Evolutionary conservation across 2,888 invertebrate species (phyloP).

Genomic region (Alloscopus bannaensis): DNA sequence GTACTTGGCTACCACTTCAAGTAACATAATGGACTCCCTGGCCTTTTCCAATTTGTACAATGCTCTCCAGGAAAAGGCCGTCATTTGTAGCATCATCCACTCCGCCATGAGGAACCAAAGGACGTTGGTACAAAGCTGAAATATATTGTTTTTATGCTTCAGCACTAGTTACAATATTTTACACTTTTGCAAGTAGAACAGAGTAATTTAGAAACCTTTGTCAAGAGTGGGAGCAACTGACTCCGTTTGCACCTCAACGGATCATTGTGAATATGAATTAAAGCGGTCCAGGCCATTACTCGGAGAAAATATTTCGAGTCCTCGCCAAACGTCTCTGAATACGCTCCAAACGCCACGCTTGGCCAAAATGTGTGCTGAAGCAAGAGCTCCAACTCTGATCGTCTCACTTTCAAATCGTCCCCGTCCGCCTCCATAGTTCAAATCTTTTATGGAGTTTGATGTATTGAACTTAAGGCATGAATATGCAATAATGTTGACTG

Average conservation of each 20-base stretch:
- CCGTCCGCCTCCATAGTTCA: not conserved
- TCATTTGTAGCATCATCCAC: constrained; percentile 46
- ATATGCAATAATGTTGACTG: too few species aligned
- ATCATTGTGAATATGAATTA: constrained; percentile 50
- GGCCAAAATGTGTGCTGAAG: constrained; percentile 17
- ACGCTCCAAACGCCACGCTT: not conserved
- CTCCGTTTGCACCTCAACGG: constrained; percentile 7
- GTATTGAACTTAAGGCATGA: too few species aligned
- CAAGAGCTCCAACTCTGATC: constrained; percentile 18
- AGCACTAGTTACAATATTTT: not conserved
- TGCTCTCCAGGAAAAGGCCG: constrained; percentile 41
- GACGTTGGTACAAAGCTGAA: constrained; percentile 10
- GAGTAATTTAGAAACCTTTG: constrained; percentile 22
- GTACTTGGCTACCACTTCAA: constrained; percentile 37
- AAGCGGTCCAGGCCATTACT: constrained; percentile 9
- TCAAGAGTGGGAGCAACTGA: not conserved
- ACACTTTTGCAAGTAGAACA: too few species aligned
- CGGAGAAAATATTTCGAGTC: constrained; percentile 29
- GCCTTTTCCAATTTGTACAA: constrained; percentile 14
- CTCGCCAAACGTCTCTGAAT: constrained; percentile 21
- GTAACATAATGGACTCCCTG: constrained; percentile 3
- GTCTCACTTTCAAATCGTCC: not conserved
- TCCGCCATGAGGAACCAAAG: constrained; percentile 41
- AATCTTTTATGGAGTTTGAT: too few species aligned
- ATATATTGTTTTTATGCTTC: not conserved